A percentile compares a stretch with the other conserved stretches of the same genome.
These are phyloP conservation scores for Ennomos quercinarius DNA, from an alignment of 2,888 invertebrate genomes.

Conservation along the genomic window DNA sequence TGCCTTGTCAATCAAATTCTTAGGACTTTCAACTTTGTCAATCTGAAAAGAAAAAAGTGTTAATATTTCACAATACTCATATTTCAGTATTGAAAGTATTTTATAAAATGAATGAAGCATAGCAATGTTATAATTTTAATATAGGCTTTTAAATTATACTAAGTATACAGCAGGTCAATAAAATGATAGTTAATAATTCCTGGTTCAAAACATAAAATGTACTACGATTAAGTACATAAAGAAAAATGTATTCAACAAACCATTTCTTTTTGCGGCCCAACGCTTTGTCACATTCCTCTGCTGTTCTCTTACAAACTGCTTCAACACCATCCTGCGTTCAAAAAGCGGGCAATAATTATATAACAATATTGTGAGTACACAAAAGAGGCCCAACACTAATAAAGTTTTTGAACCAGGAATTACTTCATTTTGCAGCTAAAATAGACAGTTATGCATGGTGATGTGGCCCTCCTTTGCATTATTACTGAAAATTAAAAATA, in stretches of 20 bases:
- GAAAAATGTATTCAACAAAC: slow-evolving; percentile 62
- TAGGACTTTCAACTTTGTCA: slow-evolving; percentile 94
- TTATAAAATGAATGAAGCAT: no score
- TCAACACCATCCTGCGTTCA: slow-evolving; percentile 65
- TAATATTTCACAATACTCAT: no score
- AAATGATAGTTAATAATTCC: slow-evolving; percentile 44
- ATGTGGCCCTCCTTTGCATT: slow-evolving; percentile 57
- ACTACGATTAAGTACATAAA: slow-evolving; percentile 1
- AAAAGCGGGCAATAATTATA: slow-evolving; percentile 36
- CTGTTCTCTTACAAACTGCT: slow-evolving; percentile 61
- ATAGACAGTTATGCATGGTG: slow-evolving; percentile 8
- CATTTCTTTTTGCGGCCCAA: slow-evolving; percentile 63
- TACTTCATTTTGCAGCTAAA: slow-evolving; percentile 6
- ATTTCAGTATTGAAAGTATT: no score
- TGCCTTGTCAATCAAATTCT: slow-evolving; percentile 88
- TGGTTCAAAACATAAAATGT: slow-evolving; percentile 56
- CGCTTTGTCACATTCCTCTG: slow-evolving; percentile 62
- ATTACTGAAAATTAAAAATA: neutral
- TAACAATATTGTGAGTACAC: slow-evolving; percentile 38
- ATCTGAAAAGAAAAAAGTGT: slow-evolving; percentile 83
- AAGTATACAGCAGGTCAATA: no score
- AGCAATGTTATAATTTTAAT: no score
- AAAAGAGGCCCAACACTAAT: slow-evolving; percentile 46
- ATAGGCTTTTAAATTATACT: no score
- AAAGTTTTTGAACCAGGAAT: slow-evolving; percentile 42